Base-by-base conservation (phyloP, 2,888 invertebrate species). In the Nomada ruficornis region DNA sequence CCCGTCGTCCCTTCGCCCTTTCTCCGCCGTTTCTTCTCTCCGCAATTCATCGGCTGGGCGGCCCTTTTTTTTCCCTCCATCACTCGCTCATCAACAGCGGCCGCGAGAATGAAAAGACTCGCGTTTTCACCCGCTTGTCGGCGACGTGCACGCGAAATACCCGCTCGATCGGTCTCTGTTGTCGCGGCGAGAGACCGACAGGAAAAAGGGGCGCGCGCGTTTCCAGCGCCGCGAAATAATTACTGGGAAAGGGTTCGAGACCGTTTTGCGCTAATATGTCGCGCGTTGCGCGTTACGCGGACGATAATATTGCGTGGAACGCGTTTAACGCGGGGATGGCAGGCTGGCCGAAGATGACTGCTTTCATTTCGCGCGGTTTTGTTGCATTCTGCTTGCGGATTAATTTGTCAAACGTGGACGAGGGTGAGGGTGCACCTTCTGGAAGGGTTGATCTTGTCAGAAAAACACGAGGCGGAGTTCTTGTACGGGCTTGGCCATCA, bases 301-400 rank as follows among this genome's bases (percentile, higher is more conserved):
- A 11, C 29, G 50, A 29, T 52, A 54, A 52, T 20, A 4, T 36
- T 36, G 2, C 26, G n/a, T 13, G 13, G 50, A 50, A 29, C 1
- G 26, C 50, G 26, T 50, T 65, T 52, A 65, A 29, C n/a, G 65
- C 29, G 50, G 13, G 4, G 13, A 7, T 2, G 26, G 44, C 7
- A 18, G 23, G 18, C 15, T 15, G 18, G 0, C 13, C n/a, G 42
- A 42, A 20, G 2, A 63, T 5, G 36, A 36, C 36, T 36, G 36
- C 36, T 36, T 7, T 75, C 79, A 63, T 70, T 70, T 57, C 76
- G 65, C 63, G 67, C 54, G 60, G 65, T 78, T 68, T 59, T n/a
- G 15, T 64, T 7, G 36, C 36, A 36, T 7, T 36, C 36, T 36
- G 36, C 36, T 36, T 7, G 36, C 36, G 36, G 36, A 36, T 36